Percentiles rank a stretch among this genome's conserved stretches.
Conservation (phyloP, 2,888 invertebrate genomes). For the Siphlonurus alternatus region DNA sequence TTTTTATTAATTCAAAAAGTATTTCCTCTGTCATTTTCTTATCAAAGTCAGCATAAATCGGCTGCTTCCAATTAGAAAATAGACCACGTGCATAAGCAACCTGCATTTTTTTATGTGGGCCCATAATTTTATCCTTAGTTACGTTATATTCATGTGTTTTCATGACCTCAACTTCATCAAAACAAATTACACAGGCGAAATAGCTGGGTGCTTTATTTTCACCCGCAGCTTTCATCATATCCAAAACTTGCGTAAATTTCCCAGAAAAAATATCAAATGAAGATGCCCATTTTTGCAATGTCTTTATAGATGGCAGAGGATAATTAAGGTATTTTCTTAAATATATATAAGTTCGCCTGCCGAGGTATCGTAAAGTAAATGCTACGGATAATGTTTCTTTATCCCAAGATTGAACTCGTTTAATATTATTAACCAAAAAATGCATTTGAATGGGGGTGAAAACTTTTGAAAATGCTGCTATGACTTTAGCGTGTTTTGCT, state of each 20-base stretch:
- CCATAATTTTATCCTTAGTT: slow-evolving; percentile 11
- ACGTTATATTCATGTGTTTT: slow-evolving; percentile 5
- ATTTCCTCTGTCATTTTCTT: slow-evolving; percentile 7
- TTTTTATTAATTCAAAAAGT: slow-evolving; percentile 9
- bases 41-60: slow-evolving; percentile 13
- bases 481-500: neutral
- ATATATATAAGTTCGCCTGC: neutral
- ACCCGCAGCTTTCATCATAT: neutral
- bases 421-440: neutral
- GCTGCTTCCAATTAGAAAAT: slow-evolving; percentile 13
- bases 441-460: neutral
- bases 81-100: slow-evolving; percentile 13
- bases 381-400: slow-evolving; percentile 1
- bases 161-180: slow-evolving; percentile 11
- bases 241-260: neutral
- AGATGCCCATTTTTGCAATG: neutral
- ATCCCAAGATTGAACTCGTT: neutral
- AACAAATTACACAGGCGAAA: slow-evolving; percentile 3
- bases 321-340: neutral
- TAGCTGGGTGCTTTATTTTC: neutral
- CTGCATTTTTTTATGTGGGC: slow-evolving; percentile 12
- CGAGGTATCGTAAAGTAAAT: neutral
- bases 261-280: neutral
- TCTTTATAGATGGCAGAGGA: slow-evolving; percentile 5
- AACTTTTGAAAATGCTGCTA: neutral